Conservation (phyloP, 92 coral and sea anemone species). For the Actinernus sp. region DNA sequence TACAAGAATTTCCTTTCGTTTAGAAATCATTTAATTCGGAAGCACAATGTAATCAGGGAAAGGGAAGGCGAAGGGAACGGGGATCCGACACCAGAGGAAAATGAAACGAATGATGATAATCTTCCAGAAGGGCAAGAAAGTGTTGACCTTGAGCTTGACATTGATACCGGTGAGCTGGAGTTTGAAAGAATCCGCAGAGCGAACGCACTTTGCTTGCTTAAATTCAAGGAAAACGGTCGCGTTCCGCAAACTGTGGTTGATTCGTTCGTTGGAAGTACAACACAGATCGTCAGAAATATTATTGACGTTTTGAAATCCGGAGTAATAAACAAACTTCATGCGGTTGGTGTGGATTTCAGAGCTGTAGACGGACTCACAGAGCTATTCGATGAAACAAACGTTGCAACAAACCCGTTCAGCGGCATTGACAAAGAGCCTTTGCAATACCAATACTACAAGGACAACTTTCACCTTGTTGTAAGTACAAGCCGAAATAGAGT, state of each 20-base stretch:
- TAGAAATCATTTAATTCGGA: slow-evolving; percentile 66
- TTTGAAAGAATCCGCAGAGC: slow-evolving; percentile 8
- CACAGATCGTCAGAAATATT: slow-evolving; percentile 40
- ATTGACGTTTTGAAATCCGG: slow-evolving; percentile 30
- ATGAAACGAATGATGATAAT: slow-evolving; percentile 1
- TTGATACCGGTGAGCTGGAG: slow-evolving; percentile 14
- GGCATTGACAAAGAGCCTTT: slow-evolving; percentile 51
- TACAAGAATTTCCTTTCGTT: slow-evolving; percentile 46
- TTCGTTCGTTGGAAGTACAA: slow-evolving; percentile 56
- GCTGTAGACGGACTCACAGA: slow-evolving; percentile 37
- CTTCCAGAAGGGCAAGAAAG: neutral
- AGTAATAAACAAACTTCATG: slow-evolving; percentile 13
- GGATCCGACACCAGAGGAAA: slow-evolving; percentile 16
- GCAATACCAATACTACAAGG: slow-evolving; percentile 64
- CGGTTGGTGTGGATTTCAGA: slow-evolving; percentile 35
- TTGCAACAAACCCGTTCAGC: slow-evolving; percentile 28
- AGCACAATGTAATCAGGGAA: slow-evolving; percentile 35
- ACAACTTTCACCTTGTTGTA: slow-evolving; percentile 56
- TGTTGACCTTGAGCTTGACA: slow-evolving; percentile 1
- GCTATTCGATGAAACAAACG: slow-evolving; percentile 37
- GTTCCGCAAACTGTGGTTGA: slow-evolving; percentile 62
- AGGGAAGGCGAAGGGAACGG: slow-evolving; percentile 2
- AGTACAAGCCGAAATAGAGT: too few species aligned
- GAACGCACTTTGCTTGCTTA: slow-evolving; percentile 36
- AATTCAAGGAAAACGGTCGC: slow-evolving; percentile 60